Percentiles rank a stretch among this genome's conserved stretches.
These are phyloP conservation scores for Drosophila anceps DNA, from an alignment of 2,888 invertebrate species.

Conservation along the genomic window DNA sequence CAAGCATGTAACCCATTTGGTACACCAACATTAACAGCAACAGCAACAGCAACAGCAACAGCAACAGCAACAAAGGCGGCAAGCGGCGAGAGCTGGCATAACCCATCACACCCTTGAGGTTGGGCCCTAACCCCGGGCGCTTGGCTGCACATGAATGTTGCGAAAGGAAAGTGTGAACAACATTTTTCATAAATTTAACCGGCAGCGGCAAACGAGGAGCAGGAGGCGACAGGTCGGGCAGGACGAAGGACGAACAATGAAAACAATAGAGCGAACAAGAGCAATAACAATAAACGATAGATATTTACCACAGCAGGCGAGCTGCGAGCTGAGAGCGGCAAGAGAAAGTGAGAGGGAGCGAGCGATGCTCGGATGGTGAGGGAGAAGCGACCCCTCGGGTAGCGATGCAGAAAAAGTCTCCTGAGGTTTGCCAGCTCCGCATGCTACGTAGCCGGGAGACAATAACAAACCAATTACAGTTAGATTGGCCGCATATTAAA, in stretches of 20 bases:
- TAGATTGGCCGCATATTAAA: constrained; percentile 86
- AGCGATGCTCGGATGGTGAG: neutral
- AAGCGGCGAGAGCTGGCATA: constrained; percentile 7
- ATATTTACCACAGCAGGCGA: constrained; percentile 82
- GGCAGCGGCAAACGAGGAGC: constrained; percentile 19
- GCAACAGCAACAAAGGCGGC: constrained; percentile 21
- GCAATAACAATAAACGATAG: constrained; percentile 79
- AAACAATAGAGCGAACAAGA: constrained; percentile 74
- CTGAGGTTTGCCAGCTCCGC: constrained; percentile 66
- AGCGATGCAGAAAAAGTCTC: constrained; percentile 73
- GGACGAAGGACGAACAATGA: constrained; percentile 50
- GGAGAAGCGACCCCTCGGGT: constrained; percentile 29
- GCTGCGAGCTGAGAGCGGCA: neutral
- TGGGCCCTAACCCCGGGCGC: constrained; percentile 25
- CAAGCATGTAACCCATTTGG: constrained; percentile 75
- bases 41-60: constrained; percentile 18
- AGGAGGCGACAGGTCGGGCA: constrained; percentile 43
- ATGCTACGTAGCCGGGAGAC: constrained; percentile 62
- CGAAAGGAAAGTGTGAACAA: constrained; percentile 81
- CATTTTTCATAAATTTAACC: constrained; percentile 83
- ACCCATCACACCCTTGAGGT: constrained; percentile 39
- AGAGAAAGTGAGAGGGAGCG: neutral
- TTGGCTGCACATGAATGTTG: constrained; percentile 32
- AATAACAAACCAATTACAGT: constrained; percentile 85
- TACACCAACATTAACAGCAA: constrained; percentile 49